Percentiles rank a stretch among this genome's conserved stretches.
Conservation (phyloP, 1,140 invertebrate species). For the Drosophila watanabei region DNA sequence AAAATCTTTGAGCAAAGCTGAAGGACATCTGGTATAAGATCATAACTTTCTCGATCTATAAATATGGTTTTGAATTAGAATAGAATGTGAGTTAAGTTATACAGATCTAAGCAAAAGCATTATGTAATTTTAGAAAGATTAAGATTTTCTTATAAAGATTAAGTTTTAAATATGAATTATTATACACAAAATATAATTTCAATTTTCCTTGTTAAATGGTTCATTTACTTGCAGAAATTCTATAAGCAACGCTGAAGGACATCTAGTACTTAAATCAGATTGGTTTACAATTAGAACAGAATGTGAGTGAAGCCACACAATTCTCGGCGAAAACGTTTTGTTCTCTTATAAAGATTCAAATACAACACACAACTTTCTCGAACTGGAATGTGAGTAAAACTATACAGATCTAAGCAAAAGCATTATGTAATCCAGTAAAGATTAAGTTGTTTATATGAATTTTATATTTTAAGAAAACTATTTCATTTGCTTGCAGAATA, state of each 20-base stretch:
- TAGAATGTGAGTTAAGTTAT: background rate
- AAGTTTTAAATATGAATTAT: background rate
- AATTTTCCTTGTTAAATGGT: no score
- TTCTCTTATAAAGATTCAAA: no score
- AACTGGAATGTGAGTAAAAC: background rate
- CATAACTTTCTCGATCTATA: slow-evolving; percentile 21
- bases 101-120: no score
- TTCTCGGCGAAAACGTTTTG: no score
- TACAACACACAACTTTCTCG: slow-evolving; percentile 9
- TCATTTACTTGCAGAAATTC: slow-evolving; percentile 7
- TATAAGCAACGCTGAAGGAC: slow-evolving; percentile 13
- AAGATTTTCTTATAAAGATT: background rate
- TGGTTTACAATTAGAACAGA: no score
- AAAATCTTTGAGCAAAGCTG: slow-evolving; percentile 14
- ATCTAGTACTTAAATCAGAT: slow-evolving; percentile 11
- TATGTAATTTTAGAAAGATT: background rate
- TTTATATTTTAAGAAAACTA: background rate
- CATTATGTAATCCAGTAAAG: background rate
- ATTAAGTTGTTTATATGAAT: background rate
- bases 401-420: background rate
- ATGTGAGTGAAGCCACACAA: no score
- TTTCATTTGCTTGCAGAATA: background rate
- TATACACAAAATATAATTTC: slow-evolving; percentile 9
- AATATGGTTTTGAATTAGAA: slow-evolving; percentile 8
- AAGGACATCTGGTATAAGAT: slow-evolving; percentile 20